phyloP scores from a whole-genome alignment of 2,113 vertebrate genomes.

The Apteryx owenii region DNA sequence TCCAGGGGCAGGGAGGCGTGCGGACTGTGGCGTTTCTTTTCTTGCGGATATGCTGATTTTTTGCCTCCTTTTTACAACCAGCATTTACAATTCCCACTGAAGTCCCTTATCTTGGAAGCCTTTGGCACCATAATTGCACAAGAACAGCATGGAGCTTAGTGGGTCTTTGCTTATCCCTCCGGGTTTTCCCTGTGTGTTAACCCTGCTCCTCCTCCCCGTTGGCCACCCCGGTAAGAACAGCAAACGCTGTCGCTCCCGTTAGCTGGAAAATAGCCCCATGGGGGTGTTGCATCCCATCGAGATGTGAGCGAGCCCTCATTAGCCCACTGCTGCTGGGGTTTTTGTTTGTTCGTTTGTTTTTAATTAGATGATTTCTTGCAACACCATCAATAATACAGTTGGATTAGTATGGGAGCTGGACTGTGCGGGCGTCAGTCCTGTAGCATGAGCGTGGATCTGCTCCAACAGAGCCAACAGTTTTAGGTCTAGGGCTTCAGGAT shows the following conservation, averaged over 20 bases:
- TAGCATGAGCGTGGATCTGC: background rate
- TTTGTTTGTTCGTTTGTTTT: background rate
- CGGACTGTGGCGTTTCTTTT: background rate
- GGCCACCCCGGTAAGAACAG: background rate
- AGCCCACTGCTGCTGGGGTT: background rate
- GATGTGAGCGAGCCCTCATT: background rate
- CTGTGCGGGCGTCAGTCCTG: background rate
- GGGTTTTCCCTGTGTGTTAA: background rate
- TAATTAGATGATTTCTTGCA: background rate
- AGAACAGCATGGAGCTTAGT: constrained; percentile 12
- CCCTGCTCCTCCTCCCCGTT: background rate
- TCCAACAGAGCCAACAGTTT: background rate
- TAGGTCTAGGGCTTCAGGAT: background rate
- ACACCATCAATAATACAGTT: background rate
- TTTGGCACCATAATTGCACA: background rate
- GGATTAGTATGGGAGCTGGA: background rate
- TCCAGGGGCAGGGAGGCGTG: background rate
- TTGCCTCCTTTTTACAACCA: background rate
- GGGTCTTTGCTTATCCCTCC: background rate
- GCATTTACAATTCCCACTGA: background rate
- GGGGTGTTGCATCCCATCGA: background rate
- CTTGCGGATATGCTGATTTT: background rate
- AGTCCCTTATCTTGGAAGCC: constrained; percentile 38
- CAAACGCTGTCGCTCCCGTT: background rate
- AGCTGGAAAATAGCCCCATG: background rate